Conservation (phyloP, 1,140 invertebrate genomes). For the Pseudomyrmex dendroicus region DNA sequence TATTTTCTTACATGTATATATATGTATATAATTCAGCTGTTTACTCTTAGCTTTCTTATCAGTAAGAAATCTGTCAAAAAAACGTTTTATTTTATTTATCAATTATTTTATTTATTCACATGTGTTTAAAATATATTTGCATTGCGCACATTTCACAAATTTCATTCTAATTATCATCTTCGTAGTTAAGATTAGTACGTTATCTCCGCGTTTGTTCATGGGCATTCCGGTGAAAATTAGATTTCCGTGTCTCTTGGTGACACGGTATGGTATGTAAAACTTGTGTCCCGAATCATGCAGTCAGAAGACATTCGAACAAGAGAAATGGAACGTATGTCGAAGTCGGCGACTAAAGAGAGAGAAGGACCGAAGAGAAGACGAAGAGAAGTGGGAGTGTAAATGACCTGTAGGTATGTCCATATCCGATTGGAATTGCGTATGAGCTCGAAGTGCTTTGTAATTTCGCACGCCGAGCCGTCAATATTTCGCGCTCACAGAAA, state of each 20-base stretch:
- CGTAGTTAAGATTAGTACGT: slow-evolving; percentile 13
- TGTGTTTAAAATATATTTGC: slow-evolving; percentile 18
- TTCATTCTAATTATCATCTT: slow-evolving; percentile 10
- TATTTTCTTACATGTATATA: neutral
- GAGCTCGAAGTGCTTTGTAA: slow-evolving; percentile 47
- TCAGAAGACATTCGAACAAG: slow-evolving; percentile 68
- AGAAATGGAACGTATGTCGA: slow-evolving; percentile 61
- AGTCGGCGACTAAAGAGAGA: slow-evolving; percentile 17
- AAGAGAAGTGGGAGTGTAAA: slow-evolving; percentile 64
- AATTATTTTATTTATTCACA: slow-evolving; percentile 14
- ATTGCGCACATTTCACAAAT: slow-evolving; percentile 5
- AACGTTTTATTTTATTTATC: neutral
- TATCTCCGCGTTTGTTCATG: slow-evolving; percentile 52
- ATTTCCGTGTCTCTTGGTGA: slow-evolving; percentile 81
- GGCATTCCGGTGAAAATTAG: slow-evolving; percentile 81
- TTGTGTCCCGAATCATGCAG: slow-evolving; percentile 79
- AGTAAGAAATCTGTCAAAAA: neutral
- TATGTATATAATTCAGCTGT: too few species aligned
- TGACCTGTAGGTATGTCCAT: slow-evolving; percentile 58
- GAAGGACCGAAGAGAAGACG: slow-evolving; percentile 47
- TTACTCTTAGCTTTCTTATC: neutral
- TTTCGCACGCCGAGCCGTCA: slow-evolving; percentile 43
- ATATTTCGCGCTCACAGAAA: slow-evolving; percentile 55
- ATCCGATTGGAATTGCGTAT: slow-evolving; percentile 74
- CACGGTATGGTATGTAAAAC: slow-evolving; percentile 81